phyloP scores from a whole-genome alignment of 2,113 vertebrate genomes.

The Bettongia penicillata region DNA sequence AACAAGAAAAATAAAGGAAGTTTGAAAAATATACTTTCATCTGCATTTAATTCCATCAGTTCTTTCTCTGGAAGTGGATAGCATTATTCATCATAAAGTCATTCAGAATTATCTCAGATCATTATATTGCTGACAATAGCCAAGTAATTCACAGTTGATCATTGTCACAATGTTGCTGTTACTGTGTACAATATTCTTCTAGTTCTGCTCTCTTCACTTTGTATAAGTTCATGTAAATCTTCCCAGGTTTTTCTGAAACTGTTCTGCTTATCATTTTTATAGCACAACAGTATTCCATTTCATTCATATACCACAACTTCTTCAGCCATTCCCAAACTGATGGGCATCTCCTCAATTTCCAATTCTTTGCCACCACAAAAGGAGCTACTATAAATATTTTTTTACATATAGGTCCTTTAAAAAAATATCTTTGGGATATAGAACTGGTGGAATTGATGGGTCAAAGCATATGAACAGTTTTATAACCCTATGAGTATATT shows the following conservation, averaged over 20 bases:
- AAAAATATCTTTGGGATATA: neutral
- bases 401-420: neutral
- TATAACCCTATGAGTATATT: neutral
- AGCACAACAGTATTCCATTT: neutral
- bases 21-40: neutral
- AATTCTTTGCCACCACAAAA: neutral
- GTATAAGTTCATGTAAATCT: neutral
- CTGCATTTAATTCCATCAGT: neutral
- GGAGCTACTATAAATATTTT: neutral
- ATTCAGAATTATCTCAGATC: neutral
- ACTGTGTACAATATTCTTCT: neutral
- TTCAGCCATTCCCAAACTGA: neutral
- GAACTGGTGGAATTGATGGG: neutral
- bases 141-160: neutral
- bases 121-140: neutral
- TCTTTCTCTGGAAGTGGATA: neutral
- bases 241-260: neutral
- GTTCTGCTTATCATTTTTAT: neutral
- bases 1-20: neutral
- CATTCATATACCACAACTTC: neutral
- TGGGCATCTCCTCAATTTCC: neutral
- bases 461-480: neutral
- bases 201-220: neutral
- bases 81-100: neutral
- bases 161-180: neutral